Evolutionary conservation across 2,113 vertebrate species (phyloP).

Genomic region (Pavo muticus): DNA sequence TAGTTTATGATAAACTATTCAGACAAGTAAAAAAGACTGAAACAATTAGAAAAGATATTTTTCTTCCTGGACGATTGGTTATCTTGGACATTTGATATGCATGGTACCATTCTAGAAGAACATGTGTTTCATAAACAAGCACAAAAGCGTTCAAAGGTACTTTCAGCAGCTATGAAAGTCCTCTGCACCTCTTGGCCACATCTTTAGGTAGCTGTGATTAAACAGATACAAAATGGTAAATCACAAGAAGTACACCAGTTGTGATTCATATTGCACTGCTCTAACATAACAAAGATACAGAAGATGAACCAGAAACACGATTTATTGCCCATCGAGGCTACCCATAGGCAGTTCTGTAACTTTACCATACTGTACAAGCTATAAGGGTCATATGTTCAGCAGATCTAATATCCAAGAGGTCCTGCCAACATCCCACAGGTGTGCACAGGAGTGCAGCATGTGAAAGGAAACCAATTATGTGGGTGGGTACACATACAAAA

Average conservation of each 20-base stretch:
- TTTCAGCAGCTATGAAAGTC: neutral
- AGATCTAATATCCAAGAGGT: slow-evolving; percentile 4
- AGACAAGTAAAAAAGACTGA: neutral
- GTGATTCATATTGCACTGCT: neutral
- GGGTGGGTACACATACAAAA: slow-evolving; percentile 31
- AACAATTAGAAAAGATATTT: neutral
- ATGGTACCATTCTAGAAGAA: neutral
- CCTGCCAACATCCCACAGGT: slow-evolving; percentile 45
- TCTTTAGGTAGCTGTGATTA: neutral
- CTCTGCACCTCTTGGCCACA: neutral
- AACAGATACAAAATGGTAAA: neutral
- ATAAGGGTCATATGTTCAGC: neutral
- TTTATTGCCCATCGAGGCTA: neutral
- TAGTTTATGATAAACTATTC: neutral
- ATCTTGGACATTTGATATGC: neutral
- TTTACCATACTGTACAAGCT: neutral
- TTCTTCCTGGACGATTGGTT: neutral
- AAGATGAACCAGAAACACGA: neutral
- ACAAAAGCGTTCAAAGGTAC: neutral
- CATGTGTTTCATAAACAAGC: neutral
- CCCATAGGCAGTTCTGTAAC: slow-evolving; percentile 14
- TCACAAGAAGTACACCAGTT: neutral
- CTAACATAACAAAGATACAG: neutral
- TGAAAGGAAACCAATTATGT: slow-evolving; percentile 59
- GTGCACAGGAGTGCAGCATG: neutral